Evolutionary conservation across 53 echinoderm and acorn worm species (phyloP).

Genomic region (Hippasteria phrygiana): DNA sequence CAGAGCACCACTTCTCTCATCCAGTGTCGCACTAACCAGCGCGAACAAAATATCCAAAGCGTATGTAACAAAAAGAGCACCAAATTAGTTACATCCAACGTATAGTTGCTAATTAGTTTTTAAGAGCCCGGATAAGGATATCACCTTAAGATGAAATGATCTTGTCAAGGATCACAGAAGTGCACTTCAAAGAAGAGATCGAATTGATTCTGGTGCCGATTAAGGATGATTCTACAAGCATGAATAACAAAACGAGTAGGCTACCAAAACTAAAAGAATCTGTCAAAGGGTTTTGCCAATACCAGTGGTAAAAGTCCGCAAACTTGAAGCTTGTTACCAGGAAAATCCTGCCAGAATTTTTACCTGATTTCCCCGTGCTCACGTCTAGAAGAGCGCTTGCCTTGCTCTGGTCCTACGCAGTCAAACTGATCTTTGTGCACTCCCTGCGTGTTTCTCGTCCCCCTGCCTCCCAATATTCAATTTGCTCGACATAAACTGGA

Average conservation of each 20-base stretch:
- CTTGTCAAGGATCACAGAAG: not conserved
- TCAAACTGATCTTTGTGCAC: not conserved
- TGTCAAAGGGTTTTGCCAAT: too few species aligned
- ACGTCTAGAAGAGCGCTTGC: too few species aligned
- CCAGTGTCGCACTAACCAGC: not conserved
- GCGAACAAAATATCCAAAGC: not conserved
- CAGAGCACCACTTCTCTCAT: conserved; percentile 27
- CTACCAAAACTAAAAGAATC: not conserved
- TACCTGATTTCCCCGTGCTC: too few species aligned
- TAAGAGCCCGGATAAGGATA: conserved; percentile 32
- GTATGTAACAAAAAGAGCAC: too few species aligned
- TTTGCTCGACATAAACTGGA: conserved; percentile 40
- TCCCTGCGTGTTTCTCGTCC: not conserved
- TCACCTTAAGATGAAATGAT: conserved; percentile 7
- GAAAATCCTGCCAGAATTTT: too few species aligned
- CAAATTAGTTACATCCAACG: conserved; percentile 12
- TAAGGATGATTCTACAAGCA: not conserved
- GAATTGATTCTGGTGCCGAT: not conserved
- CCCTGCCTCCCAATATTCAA: conserved; percentile 22
- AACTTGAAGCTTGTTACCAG: too few species aligned
- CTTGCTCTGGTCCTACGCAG: not conserved
- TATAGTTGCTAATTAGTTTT: conserved; percentile 19
- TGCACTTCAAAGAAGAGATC: not conserved
- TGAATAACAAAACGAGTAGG: not conserved
- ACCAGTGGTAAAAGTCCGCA: too few species aligned